Evolutionary conservation across 2,113 vertebrate species (phyloP).

Genomic region (Mystacornis crossleyi): DNA sequence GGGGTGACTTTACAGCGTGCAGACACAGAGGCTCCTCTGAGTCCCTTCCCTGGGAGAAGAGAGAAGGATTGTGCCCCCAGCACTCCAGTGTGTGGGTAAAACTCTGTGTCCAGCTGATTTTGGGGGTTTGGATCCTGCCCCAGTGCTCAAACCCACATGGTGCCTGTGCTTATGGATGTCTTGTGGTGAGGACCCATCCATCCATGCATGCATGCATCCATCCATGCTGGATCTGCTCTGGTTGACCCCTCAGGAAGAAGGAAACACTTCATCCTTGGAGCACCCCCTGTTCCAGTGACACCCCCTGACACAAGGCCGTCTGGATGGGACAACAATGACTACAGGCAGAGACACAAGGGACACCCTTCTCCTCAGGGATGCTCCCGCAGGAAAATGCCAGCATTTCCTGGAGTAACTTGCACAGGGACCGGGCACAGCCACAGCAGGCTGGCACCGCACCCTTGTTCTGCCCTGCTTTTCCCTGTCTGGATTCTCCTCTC

Average conservation of each 20-base stretch:
- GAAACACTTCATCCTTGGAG: not conserved
- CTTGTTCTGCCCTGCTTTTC: not conserved
- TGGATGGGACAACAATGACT: accelerated
- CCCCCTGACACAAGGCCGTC: not conserved
- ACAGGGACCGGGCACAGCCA: not conserved
- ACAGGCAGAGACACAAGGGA: accelerated
- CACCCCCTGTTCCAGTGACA: accelerated
- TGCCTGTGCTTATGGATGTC: not conserved
- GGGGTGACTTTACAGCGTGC: not conserved
- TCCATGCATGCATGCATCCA: not conserved
- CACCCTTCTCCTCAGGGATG: not conserved
- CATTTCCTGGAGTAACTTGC: not conserved
- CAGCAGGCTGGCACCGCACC: not conserved
- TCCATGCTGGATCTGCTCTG: not conserved
- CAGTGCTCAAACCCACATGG: accelerated
- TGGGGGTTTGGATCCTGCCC: not conserved
- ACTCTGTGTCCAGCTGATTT: not conserved
- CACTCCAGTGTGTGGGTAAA: not conserved
- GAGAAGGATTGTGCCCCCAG: not conserved
- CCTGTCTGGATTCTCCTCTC: not conserved
- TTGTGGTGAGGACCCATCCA: not conserved
- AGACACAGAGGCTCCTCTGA: not conserved
- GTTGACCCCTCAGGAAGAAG: not conserved
- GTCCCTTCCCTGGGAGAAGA: not conserved
- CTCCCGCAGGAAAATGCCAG: not conserved